These are phyloP conservation scores for Bradypus variegatus DNA, from an alignment of 2,797 vertebrate genomes.

Conservation along the genomic window DNA sequence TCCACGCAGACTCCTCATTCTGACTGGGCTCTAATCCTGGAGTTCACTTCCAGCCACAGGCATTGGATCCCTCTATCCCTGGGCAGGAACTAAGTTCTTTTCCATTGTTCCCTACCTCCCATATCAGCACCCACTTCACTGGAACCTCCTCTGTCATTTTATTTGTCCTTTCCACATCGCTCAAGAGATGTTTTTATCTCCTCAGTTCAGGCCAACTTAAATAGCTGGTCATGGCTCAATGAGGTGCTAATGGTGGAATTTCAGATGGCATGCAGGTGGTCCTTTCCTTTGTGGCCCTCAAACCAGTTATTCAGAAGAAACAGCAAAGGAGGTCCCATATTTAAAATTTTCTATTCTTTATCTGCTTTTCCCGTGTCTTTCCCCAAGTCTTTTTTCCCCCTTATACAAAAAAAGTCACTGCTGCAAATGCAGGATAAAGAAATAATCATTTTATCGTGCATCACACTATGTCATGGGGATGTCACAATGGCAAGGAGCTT, in stretches of 20 bases:
- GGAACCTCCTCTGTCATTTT: neutral
- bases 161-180: neutral
- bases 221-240: neutral
- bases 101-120: neutral
- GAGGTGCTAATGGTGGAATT: neutral
- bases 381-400: neutral
- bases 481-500: constrained; percentile 50
- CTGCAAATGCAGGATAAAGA: constrained; percentile 52
- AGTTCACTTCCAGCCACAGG: neutral
- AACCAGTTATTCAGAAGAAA: neutral
- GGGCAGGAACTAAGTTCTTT: neutral
- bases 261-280: neutral
- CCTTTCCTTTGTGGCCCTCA: neutral
- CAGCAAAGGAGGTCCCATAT: neutral
- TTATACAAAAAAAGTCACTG: constrained; percentile 15
- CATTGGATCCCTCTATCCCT: neutral
- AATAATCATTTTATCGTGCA: constrained; percentile 58
- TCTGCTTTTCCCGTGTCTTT: constrained; percentile 6
- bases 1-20: neutral
- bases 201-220: neutral
- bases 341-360: neutral
- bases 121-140: neutral
- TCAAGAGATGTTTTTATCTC: neutral
- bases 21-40: neutral
- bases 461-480: constrained; percentile 48